Evolutionary conservation across 2,113 vertebrate genomes (phyloP), one percentile per base, ranked within the genome.

Genomic region (Rattus rattus): DNA sequence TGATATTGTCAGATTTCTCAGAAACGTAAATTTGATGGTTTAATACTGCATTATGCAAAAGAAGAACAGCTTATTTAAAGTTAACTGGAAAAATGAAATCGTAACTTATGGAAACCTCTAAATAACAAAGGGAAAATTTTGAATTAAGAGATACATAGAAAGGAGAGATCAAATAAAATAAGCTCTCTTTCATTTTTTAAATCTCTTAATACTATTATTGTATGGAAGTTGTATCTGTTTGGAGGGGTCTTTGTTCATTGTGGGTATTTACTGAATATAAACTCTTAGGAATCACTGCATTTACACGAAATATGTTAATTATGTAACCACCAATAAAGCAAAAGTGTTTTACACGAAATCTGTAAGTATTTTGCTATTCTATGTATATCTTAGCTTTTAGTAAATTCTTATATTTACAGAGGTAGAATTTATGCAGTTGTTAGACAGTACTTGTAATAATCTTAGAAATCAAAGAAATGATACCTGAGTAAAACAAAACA

Each of bases 11-110:
- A 88, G 22, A 95, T 89, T 80, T 92, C 89, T 79, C 30, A 88
- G 84, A 84, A 76, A 91, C 28, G n/a, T 85, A 95, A 95, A 96
- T 86, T 94, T 89, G 76, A 96, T 94, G 56, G 30, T 88, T 97
- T 95, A 96, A 89, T 88, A 86, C n/a, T 94, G 54, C 93, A 91
- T 94, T 96, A 94, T 97, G 91, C 94, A 92, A 96, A 97, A 52
- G 16, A 90, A 91, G 65, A 91, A 96, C 49, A 92, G 88, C 75
- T 96, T 85, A 87, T 70, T 96, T 96, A 95, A 88, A 97, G 94
- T 95, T 86, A 93, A 90, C 36, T 97, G 94, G 90, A 90, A 94
- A 43, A 97, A 81, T 92, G 36, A 94, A 92, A 86, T 65, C 85
- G 26, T 80, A 91, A 97, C 94, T 98, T 95, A 92, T 92, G 43